Evolutionary conservation across 1,140 invertebrate genomes (phyloP), one percentile per base, ranked within the genome.

Genomic region (Hylaeus volcanicus): DNA sequence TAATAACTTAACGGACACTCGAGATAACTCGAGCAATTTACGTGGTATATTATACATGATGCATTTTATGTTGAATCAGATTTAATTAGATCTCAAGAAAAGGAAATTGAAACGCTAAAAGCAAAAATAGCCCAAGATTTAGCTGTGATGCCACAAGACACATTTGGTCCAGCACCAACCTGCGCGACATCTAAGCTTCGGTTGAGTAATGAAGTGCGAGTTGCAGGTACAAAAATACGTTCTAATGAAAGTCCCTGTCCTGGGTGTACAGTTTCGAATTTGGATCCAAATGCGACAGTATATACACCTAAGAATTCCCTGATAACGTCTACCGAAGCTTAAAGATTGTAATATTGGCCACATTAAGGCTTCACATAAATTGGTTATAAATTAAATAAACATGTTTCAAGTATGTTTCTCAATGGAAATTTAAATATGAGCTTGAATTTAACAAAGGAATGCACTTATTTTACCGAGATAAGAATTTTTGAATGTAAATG

Each of bases 261-360:
- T 77, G 92, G 92, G 71, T 93, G 93, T 86, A 93, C 93, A 60
- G 92, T 94, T 68, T 97, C 97, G 15, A 96, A 95, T 83, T 95
- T 98, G 78, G 98, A 98, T 94, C 98, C 98, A 64, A 98, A 98
- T 94, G 98, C 98, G 76, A 96, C 96, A 79, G 97, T 97, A 82
- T 98, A 98, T 93, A 98, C 97, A 74, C 98, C 98, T 68, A 97
- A 98, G 91, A 94, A 94, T 83, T 94, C 92, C 68, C 90, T 95
- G 56, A 93, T 95, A 80, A 92, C 94, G 72, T 95, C 94, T 65
- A 95, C 95, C 51, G 95, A 95, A 93, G 94, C 94, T 92, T 94
- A 90, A 88, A 56, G 68, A 72, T 70, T 76, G 39, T 65, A 61
- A 77, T 84, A 83, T 66, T 87, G 64, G 83, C 74, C 82, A 86